phyloP scores from a whole-genome alignment of 2,888 invertebrate species.

The Baronia brevicornis region DNA sequence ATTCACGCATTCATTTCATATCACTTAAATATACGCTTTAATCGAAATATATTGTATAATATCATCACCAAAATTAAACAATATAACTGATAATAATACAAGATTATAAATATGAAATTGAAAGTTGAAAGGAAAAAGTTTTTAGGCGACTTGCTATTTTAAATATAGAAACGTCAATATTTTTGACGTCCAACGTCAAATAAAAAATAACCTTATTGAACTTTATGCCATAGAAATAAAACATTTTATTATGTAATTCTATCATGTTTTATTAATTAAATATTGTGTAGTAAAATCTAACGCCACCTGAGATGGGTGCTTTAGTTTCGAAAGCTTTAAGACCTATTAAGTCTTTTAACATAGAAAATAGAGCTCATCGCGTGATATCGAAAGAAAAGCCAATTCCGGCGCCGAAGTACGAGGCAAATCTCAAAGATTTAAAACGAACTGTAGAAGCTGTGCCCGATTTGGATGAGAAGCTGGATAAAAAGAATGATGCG shows the following conservation, averaged over 20 bases:
- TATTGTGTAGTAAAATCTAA: no score
- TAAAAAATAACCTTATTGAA: conserved; percentile 15
- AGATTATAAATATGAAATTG: no score
- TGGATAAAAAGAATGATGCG: conserved; percentile 77
- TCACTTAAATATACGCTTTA: no score
- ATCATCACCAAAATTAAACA: no score
- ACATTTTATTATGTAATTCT: conserved; percentile 18
- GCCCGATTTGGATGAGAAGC: conserved; percentile 77
- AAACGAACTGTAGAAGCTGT: conserved; percentile 78
- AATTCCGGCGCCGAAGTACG: conserved; percentile 81
- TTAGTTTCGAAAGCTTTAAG: conserved; percentile 74
- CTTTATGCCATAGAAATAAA: conserved; percentile 25
- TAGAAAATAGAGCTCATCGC: conserved; percentile 84
- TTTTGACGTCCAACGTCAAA: conserved; percentile 11
- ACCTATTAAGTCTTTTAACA: conserved; percentile 81
- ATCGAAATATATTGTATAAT: no score
- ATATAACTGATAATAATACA: no score
- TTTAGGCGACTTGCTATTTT: no score
- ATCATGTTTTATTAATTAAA: no score
- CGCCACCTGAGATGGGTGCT: conserved; percentile 79
- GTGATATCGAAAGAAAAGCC: conserved; percentile 80
- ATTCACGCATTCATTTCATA: no score
- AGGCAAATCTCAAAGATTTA: conserved; percentile 76
- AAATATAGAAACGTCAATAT: no score
- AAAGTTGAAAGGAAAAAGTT: no score